Base-by-base conservation (phyloP, 2,113 vertebrate genomes). In the Lates calcarifer region DNA sequence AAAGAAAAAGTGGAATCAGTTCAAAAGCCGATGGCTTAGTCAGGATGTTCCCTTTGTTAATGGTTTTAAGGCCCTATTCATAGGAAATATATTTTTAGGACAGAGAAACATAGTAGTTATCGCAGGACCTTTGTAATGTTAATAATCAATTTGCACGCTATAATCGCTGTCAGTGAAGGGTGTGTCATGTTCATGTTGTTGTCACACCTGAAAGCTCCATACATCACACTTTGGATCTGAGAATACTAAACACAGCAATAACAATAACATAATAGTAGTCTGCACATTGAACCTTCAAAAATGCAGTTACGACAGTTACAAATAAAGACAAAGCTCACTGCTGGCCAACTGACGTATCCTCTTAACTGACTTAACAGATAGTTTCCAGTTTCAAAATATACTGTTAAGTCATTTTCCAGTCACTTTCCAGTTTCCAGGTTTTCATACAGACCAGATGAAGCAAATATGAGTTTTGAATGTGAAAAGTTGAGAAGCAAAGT, bases 321-420 rank as follows among this genome's bases (percentile, higher is more conserved):
- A 61, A 71, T 35, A 41, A 67, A 60, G 35, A 18, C 1, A 61
- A n/a, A 29, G 31, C 18, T 60, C 12, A 5, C 10, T 24, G 3
- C 31, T 14, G 18, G 13, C 5, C 5, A 18, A 17, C 1, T 10
- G n/a, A 29, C 1, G 0, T 6, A 2, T 15, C 1, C 6, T 26
- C 9, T n/a, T 18, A n/a, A n/a, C 28, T 51, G 22, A 51, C 8
- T 33, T 14, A 5, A 17, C 17, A 10, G 29, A 15, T 22, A n/a
- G n/a, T 33, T 24, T 39, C 49, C 12, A 13, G 2, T 68, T n/a
- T n/a, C n/a, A n/a, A n/a, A n/a, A n/a, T n/a, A n/a, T n/a, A n/a
- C n/a, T n/a, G n/a, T n/a, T n/a, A n/a, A n/a, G n/a, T n/a, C n/a
- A n/a, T n/a, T n/a, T n/a, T n/a, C n/a, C n/a, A n/a, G n/a, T n/a